Evolutionary conservation across 92 coral and sea anemone species (phyloP), one percentile per base, ranked within the genome.

Genomic region (Palythoa heliodiscus): DNA sequence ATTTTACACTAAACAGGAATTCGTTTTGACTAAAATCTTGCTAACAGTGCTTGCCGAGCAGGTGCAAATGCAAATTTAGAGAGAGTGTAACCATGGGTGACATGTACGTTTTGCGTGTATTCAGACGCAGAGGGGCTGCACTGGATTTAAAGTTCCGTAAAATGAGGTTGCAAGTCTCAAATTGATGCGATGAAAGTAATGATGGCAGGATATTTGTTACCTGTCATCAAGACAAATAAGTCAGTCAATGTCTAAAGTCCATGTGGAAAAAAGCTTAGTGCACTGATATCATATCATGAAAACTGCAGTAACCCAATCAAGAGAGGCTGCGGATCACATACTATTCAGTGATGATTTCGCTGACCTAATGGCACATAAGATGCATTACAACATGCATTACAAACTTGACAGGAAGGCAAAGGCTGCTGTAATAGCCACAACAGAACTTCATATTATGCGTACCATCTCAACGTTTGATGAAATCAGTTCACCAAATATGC

Each of bases 311-410:
- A 85, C 74, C 52, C 63, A 71, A 5, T 52, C 79, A 9, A 68
- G 79, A 50, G 54, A 85, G 76, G 60, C 12, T 11, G 71, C 25
- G 0, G 73, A 60, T 1, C 73, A 85, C 35, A 29, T 29, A 29
- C 35, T 29, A 1, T 53, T 74, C 40, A 73, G 82, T 39, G 54
- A 38, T 20, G 79, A 85, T 8, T 16, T 85, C 38, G 88, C 88
- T 58, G 69, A 50, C 54, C 77, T 84, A 11, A 84, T 84, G 87
- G 82, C 87, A 1, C 7, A n/a, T n/a, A 84, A 74, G 11, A 84
- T 73, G 52, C 69, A 74, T n/a, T 84, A 84, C 7, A 84, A 74
- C 19, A 84, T 73, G 52, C 69, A 74, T n/a, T 84, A 84, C 72
- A 48, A 35, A 38, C 71, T 52, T 11, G 52, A 48, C 8, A 20